phyloP scores from a whole-genome alignment of 2,113 vertebrate species.

The Alligator sinensis region DNA sequence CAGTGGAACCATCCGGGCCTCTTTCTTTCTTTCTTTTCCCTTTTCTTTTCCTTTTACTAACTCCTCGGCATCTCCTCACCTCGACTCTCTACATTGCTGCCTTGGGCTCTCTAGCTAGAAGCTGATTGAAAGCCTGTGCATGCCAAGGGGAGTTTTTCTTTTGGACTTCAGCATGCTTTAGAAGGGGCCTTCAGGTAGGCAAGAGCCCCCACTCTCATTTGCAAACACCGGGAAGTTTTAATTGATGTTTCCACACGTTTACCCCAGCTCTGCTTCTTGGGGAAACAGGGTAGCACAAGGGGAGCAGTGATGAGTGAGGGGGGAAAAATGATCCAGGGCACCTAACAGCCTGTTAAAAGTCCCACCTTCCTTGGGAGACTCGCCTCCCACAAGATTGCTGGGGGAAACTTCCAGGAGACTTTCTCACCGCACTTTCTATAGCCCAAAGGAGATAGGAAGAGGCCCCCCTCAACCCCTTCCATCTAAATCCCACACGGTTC shows the following conservation, averaged over 20 bases:
- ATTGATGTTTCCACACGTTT: neutral
- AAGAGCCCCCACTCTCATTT: constrained; percentile 33
- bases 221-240: neutral
- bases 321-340: neutral
- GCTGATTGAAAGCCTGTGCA: fast-evolving
- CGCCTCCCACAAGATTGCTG: neutral
- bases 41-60: no score
- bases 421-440: fast-evolving
- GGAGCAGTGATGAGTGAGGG: neutral
- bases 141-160: neutral
- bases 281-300: neutral
- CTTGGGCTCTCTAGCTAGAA: fast-evolving
- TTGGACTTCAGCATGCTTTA: neutral
- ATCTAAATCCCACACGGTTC: neutral
- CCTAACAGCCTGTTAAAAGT: neutral
- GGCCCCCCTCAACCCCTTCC: neutral
- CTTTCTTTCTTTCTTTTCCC: neutral
- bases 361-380: neutral
- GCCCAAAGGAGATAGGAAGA: neutral
- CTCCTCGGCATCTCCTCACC: neutral
- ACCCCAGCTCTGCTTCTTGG: fast-evolving
- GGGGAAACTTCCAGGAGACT: neutral
- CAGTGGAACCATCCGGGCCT: neutral
- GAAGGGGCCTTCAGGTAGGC: neutral
- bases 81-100: neutral